These are phyloP conservation scores for Drosophila serrata DNA, from an alignment of 1,140 invertebrate species.

Conservation along the genomic window DNA sequence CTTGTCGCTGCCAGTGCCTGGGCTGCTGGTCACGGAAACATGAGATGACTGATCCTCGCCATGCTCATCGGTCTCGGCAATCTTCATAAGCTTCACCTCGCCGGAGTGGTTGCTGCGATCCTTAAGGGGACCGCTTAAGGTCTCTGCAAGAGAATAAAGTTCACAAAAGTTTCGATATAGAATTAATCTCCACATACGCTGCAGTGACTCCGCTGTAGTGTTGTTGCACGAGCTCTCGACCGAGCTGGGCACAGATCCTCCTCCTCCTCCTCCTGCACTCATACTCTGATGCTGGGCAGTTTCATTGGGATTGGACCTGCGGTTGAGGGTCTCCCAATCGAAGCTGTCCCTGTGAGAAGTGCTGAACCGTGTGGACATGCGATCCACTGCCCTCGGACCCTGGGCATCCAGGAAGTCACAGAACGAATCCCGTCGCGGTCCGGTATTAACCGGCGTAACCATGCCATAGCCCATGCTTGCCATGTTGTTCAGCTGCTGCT, in stretches of 20 bases:
- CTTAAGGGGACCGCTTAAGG: constrained; percentile 57
- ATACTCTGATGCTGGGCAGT: constrained; percentile 34
- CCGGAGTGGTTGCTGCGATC: constrained; percentile 73
- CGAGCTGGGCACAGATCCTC: constrained; percentile 25
- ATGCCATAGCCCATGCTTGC: constrained; percentile 23
- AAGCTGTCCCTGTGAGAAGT: constrained; percentile 72
- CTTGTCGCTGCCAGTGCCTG: constrained; percentile 59
- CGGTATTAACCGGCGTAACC: not conserved
- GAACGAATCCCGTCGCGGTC: constrained; percentile 71
- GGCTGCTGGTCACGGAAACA: constrained; percentile 37
- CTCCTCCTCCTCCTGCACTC: not conserved
- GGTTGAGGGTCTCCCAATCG: constrained; percentile 71
- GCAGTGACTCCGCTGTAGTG: constrained; percentile 48
- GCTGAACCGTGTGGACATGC: constrained; percentile 63
- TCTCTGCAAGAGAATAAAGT: constrained; percentile 35
- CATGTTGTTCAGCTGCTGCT: constrained; percentile 38
- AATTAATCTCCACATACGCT: constrained; percentile 37
- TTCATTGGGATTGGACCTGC: constrained; percentile 43
- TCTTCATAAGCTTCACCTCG: constrained; percentile 66
- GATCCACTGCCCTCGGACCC: constrained; percentile 49
- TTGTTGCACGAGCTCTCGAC: constrained; percentile 33
- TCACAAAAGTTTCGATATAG: not conserved
- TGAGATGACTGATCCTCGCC: constrained; percentile 37
- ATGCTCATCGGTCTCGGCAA: constrained; percentile 69
- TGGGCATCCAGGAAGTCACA: constrained; percentile 80